Evolutionary conservation across 2,888 invertebrate species (phyloP).

Genomic region (Panzeria rudis): DNA sequence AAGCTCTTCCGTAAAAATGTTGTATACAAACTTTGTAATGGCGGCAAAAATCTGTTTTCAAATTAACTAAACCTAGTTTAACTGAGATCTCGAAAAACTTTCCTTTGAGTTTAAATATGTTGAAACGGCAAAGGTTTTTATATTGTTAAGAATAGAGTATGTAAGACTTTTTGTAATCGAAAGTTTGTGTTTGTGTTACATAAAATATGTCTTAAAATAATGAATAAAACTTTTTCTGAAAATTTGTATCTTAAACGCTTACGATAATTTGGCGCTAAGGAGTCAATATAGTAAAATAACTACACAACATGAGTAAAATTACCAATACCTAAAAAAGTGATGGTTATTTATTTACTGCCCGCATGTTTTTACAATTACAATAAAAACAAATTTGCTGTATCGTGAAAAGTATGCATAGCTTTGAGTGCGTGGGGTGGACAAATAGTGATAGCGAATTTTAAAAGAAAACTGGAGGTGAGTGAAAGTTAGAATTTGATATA

Average conservation of each 20-base stretch:
- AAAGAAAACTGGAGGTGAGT: background rate
- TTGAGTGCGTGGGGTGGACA: background rate
- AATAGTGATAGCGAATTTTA: background rate
- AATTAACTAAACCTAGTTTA: too few relatives aligned
- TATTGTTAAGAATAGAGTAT: too few relatives aligned
- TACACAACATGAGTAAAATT: background rate
- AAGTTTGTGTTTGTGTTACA: too few relatives aligned
- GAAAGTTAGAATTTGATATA: background rate
- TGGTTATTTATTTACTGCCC: slow-evolving; percentile 36
- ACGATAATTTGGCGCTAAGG: background rate
- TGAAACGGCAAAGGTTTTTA: too few relatives aligned
- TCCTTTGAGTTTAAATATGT: too few relatives aligned
- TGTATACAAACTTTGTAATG: too few relatives aligned
- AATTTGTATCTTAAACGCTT: background rate
- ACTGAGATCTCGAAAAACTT: too few relatives aligned
- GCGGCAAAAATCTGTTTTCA: too few relatives aligned
- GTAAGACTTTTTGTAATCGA: too few relatives aligned
- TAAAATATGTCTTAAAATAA: too few relatives aligned
- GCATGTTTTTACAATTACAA: slow-evolving; percentile 42
- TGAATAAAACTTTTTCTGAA: too few relatives aligned
- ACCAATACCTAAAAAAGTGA: background rate
- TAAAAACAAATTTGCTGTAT: slow-evolving; percentile 14
- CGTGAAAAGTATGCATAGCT: background rate
- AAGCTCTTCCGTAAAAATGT: too few relatives aligned
- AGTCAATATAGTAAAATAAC: background rate